A percentile compares a stretch with the other conserved stretches of the same genome.
phyloP scores from a whole-genome alignment of 2,797 vertebrate species.

The Danio choprae region DNA sequence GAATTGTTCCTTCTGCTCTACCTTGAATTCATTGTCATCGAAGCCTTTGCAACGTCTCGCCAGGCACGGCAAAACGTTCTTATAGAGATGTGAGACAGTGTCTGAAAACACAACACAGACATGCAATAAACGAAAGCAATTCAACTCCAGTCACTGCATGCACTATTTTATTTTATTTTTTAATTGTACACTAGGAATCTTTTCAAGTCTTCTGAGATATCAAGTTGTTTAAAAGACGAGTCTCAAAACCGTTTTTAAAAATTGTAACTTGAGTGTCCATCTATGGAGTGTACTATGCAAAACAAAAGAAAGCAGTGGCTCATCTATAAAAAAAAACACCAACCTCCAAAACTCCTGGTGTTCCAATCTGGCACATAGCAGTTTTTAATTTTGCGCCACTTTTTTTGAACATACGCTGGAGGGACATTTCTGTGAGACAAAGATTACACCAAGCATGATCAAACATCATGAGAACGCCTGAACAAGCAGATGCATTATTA shows the following conservation, averaged over 20 bases:
- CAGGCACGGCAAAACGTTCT: slow-evolving; percentile 73
- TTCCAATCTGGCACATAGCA: slow-evolving; percentile 81
- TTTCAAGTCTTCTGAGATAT: background rate
- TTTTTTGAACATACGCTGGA: slow-evolving; percentile 72
- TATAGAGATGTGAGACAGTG: slow-evolving; percentile 80
- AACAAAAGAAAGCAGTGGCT: background rate
- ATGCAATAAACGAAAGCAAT: background rate
- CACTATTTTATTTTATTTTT: background rate
- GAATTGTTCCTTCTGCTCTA: slow-evolving; percentile 43
- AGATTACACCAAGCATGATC: slow-evolving; percentile 28
- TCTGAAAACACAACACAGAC: slow-evolving; percentile 69
- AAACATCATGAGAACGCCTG: slow-evolving; percentile 3
- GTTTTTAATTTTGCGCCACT: slow-evolving; percentile 81
- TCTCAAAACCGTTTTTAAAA: background rate
- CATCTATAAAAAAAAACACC: slow-evolving; percentile 61
- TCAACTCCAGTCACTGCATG: background rate
- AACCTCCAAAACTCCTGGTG: slow-evolving; percentile 79
- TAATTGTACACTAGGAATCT: too few relatives aligned
- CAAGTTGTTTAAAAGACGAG: background rate
- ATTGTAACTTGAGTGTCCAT: too few relatives aligned
- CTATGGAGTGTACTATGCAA: background rate
- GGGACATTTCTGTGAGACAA: slow-evolving; percentile 76
- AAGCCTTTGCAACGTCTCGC: slow-evolving; percentile 49
- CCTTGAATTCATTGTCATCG: background rate
- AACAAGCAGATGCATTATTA: background rate